Percentiles rank a stretch among this genome's conserved stretches.
Conservation (phyloP, 2,113 vertebrate species). For the Callionymus lyra region DNA sequence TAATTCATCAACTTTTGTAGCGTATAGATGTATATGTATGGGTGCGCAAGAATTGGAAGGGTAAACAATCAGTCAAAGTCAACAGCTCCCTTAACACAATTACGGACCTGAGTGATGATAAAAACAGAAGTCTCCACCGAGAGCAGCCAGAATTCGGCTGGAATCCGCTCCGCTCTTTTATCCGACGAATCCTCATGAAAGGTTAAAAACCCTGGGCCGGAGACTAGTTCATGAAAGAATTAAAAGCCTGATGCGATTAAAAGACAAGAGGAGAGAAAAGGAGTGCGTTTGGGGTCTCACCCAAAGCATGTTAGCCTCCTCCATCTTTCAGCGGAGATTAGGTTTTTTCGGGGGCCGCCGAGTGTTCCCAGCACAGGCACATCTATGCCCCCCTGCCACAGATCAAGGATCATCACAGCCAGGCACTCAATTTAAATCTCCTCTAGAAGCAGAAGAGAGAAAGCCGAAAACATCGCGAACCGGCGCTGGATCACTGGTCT, state of each 20-base stretch:
- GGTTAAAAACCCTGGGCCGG: constrained; percentile 28
- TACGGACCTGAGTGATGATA: constrained; percentile 6
- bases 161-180: constrained; percentile 9
- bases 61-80: constrained; percentile 35
- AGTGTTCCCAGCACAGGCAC: constrained; percentile 17
- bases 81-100: constrained; percentile 18
- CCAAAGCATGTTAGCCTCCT: constrained; percentile 28
- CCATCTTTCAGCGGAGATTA: constrained; percentile 45
- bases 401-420: constrained; percentile 24
- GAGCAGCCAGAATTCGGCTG: constrained; percentile 1
- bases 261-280: constrained; percentile 29
- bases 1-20: constrained; percentile 20
- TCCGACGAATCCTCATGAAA: constrained; percentile 33
- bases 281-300: constrained; percentile 17
- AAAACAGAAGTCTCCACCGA: constrained; percentile 17
- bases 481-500: constrained; percentile 16
- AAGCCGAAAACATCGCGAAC: constrained; percentile 4
- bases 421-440: constrained; percentile 3
- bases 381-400: constrained; percentile 18
- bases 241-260: constrained; percentile 49
- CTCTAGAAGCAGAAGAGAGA: constrained; percentile 14
- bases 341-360: constrained; percentile 14
- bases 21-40: background rate
- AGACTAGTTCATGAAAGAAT: constrained; percentile 51
- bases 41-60: background rate